A percentile compares a stretch with the other conserved stretches of the same genome.
Conservation (phyloP, 2,113 vertebrate genomes). For the Sula dactylatra region DNA sequence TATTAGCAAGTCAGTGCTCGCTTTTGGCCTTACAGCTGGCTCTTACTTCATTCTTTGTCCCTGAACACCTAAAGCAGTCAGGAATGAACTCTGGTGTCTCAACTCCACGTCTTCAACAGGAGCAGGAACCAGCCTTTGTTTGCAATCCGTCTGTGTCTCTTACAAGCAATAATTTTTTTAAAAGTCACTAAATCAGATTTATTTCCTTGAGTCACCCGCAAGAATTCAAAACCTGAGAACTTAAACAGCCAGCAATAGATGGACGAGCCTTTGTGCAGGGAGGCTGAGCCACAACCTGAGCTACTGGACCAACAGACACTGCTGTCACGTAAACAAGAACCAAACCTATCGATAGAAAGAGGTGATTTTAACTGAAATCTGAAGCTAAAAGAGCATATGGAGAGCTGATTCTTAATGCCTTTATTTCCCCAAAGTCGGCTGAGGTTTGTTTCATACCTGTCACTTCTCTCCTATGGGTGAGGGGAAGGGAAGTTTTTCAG, state of each 20-base stretch:
- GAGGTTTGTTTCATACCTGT: background rate
- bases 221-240: background rate
- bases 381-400: background rate
- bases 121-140: slow-evolving; percentile 3
- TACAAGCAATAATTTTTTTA: background rate
- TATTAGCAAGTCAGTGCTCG: slow-evolving; percentile 29
- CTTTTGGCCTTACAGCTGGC: background rate
- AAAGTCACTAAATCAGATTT: background rate
- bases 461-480: background rate
- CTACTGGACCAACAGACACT: background rate
- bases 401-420: background rate
- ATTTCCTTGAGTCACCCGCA: background rate
- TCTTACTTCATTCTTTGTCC: background rate
- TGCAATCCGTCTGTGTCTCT: background rate
- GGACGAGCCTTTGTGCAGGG: background rate
- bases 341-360: background rate
- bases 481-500: background rate
- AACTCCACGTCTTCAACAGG: background rate
- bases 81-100: background rate
- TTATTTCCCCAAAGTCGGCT: background rate
- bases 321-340: background rate
- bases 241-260: background rate
- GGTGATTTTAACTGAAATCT: background rate
- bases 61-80: background rate
- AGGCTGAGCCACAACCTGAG: background rate